These are phyloP conservation scores for Harmothoe impar DNA, from an alignment of 2,888 invertebrate species.

Conservation along the genomic window DNA sequence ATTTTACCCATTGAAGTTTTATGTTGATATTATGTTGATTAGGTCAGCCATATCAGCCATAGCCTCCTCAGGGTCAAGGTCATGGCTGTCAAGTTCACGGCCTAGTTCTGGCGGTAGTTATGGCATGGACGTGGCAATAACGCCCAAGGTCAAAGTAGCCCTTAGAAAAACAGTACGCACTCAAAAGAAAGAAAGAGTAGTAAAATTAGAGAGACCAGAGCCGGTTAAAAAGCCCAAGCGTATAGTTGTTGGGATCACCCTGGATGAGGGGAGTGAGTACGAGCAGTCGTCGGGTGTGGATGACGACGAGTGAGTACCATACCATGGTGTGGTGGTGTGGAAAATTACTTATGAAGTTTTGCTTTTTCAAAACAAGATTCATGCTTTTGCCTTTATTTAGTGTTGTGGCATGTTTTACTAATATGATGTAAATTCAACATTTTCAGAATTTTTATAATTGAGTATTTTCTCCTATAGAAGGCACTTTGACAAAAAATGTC, in stretches of 20 bases:
- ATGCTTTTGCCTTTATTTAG: no score
- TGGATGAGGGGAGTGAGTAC: neutral
- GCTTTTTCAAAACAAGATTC: no score
- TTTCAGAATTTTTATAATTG: no score
- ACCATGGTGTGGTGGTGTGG: neutral
- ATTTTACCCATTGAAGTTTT: neutral
- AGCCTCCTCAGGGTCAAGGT: constrained; percentile 43
- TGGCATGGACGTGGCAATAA: neutral
- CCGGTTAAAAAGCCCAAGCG: neutral
- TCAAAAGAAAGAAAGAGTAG: neutral
- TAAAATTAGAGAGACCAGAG: neutral
- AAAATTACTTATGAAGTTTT: no score
- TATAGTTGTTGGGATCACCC: neutral
- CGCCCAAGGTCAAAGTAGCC: neutral
- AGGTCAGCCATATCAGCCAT: constrained; percentile 48
- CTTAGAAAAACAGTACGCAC: neutral
- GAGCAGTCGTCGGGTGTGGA: neutral
- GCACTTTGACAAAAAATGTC: no score
- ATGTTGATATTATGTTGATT: neutral
- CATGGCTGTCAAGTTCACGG: constrained; percentile 48
- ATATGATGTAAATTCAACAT: no score
- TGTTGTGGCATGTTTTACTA: no score
- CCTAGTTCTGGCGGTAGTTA: constrained; percentile 12
- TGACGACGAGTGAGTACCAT: neutral
- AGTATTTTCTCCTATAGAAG: no score